Percentiles rank a stretch among this genome's conserved stretches.
Evolutionary conservation across 2,797 vertebrate species (phyloP).

Genomic region (Gypaetus barbatus): DNA sequence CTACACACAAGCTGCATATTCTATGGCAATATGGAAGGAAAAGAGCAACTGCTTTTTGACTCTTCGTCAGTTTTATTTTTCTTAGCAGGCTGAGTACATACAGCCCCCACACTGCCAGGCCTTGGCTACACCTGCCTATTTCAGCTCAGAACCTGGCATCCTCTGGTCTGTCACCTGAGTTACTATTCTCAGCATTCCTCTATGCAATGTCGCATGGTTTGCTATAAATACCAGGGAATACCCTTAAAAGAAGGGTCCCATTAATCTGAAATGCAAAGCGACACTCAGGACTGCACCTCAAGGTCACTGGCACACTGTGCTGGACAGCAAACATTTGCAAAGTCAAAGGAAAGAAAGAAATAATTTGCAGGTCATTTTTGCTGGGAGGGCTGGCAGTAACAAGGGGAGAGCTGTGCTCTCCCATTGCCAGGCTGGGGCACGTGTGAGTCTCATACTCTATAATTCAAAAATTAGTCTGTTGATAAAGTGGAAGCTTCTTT

Average conservation of each 20-base stretch:
- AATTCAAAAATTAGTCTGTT: slow-evolving; percentile 21
- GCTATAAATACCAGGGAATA: slow-evolving; percentile 10
- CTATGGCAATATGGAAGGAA: not conserved
- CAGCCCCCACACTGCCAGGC: not conserved
- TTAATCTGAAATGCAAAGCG: not conserved
- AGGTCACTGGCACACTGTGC: not conserved
- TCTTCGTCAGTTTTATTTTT: not conserved
- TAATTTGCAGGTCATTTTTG: not conserved
- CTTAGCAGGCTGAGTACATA: not conserved
- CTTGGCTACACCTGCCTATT: not conserved
- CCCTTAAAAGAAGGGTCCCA: not conserved
- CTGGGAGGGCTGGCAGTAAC: not conserved
- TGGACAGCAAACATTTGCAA: not conserved
- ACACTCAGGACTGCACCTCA: not conserved
- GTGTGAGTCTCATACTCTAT: not conserved
- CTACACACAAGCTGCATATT: not conserved
- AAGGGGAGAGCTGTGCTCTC: not conserved
- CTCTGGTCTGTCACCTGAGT: not conserved
- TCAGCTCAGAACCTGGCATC: not conserved
- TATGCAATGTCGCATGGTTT: not conserved
- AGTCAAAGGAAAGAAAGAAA: not conserved
- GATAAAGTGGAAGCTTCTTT: slow-evolving; percentile 34
- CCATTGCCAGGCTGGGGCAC: not conserved
- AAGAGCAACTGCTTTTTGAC: not conserved
- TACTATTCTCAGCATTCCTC: not conserved